A percentile compares a stretch with the other conserved stretches of the same genome.
Conservation (phyloP, 1,140 invertebrate genomes). For the Polypedilum pembai region DNA sequence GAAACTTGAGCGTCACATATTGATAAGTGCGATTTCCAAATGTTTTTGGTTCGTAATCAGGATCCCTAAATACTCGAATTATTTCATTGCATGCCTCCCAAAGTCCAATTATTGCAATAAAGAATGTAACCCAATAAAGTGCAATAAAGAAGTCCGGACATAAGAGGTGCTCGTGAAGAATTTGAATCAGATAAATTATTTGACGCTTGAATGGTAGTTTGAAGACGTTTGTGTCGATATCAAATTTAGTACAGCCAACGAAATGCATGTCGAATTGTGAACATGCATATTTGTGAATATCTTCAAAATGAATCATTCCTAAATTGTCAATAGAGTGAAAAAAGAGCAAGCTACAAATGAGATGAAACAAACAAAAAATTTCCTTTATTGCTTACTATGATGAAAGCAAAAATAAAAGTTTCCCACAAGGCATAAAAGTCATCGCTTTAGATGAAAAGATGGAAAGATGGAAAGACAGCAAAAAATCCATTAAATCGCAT, state of each 20-base stretch:
- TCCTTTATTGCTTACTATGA: no score
- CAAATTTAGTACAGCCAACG: not conserved
- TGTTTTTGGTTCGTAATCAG: not conserved
- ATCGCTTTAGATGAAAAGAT: not conserved
- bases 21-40: not conserved
- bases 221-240: not conserved
- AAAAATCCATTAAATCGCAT: slow-evolving; percentile 17
- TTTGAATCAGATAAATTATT: not conserved
- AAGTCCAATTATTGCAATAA: not conserved
- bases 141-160: not conserved
- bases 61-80: not conserved
- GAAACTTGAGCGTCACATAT: not conserved
- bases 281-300: not conserved
- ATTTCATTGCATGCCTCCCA: not conserved
- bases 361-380: no score
- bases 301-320: not conserved
- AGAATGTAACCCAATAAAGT: not conserved
- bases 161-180: not conserved
- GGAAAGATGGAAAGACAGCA: not conserved
- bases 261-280: not conserved
- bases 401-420: not conserved
- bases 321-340: no score
- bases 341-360: no score
- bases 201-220: not conserved
- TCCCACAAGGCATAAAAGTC: not conserved